A percentile compares a stretch with the other conserved stretches of the same genome.
Evolutionary conservation across 2,888 invertebrate species (phyloP).

Genomic region (Cryptocheilus praepositus): DNA sequence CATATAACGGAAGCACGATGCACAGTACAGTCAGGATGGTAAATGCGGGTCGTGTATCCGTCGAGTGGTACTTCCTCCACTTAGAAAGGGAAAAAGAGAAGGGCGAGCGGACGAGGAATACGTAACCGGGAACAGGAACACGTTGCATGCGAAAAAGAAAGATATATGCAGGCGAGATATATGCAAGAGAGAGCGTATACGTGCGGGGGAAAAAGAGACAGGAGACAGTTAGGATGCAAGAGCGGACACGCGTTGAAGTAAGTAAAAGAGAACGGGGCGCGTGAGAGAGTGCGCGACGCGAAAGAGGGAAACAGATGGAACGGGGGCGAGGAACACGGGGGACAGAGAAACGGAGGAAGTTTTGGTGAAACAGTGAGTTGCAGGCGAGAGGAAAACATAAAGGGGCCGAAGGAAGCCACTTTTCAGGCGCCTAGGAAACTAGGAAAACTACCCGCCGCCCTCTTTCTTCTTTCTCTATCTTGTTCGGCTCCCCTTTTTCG

Average conservation of each 20-base stretch:
- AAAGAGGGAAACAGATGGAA: slow-evolving; percentile 11
- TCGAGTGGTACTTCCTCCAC: no score
- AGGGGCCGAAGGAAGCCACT: slow-evolving; percentile 42
- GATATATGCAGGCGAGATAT: neutral
- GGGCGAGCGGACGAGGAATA: neutral
- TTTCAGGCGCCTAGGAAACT: slow-evolving; percentile 39
- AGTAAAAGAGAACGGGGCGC: neutral
- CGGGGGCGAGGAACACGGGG: slow-evolving; percentile 12
- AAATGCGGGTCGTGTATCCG: no score
- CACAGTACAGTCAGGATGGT: no score
- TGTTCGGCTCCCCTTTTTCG: neutral
- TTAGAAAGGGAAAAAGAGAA: slow-evolving; percentile 4
- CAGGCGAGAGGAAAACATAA: slow-evolving; percentile 32
- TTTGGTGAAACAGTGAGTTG: neutral
- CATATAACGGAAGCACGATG: no score
- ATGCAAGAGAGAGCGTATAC: neutral
- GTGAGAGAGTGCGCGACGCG: neutral
- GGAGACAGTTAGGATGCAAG: neutral
- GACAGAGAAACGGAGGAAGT: slow-evolving; percentile 2
- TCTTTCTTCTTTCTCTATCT: slow-evolving; percentile 21
- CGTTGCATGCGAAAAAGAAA: slow-evolving; percentile 7
- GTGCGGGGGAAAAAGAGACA: slow-evolving; percentile 9
- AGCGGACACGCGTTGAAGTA: neutral
- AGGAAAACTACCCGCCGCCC: slow-evolving; percentile 20
- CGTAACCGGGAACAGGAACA: slow-evolving; percentile 3